A percentile compares a stretch with the other conserved stretches of the same genome.
Evolutionary conservation across 2,888 invertebrate genomes (phyloP).

Genomic region (Ophion obscuratus): DNA sequence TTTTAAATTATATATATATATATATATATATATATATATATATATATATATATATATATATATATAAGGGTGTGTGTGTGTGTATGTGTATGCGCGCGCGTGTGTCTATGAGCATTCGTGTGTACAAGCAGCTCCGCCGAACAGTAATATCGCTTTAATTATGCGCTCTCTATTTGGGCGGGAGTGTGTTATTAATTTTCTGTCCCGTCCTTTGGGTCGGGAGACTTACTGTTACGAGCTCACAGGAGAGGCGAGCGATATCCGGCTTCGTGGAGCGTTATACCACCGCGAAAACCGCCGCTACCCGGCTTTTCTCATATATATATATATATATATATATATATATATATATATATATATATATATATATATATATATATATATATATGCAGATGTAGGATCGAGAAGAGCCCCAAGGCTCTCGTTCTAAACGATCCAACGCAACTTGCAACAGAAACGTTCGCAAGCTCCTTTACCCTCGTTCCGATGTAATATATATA

Average conservation of each 20-base stretch:
- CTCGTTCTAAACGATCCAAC: slow-evolving; percentile 31
- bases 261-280: slow-evolving; percentile 40
- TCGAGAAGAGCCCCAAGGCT: slow-evolving; percentile 61
- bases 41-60: background rate
- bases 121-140: slow-evolving; percentile 68
- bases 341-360: no score
- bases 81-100: background rate
- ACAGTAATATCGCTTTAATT: slow-evolving; percentile 81
- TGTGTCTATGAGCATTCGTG: background rate
- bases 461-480: slow-evolving; percentile 34
- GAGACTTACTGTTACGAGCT: slow-evolving; percentile 78
- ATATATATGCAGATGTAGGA: background rate
- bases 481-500: slow-evolving; percentile 33
- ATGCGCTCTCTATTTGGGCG: slow-evolving; percentile 78
- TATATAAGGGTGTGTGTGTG: background rate
- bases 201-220: slow-evolving; percentile 69
- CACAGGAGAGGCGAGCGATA: slow-evolving; percentile 61
- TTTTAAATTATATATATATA: no score
- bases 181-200: slow-evolving; percentile 80
- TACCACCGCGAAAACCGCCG: slow-evolving; percentile 50
- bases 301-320: slow-evolving; percentile 8
- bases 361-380: no score
- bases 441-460: slow-evolving; percentile 28
- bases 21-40: no score
- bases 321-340: no score